Conservation (phyloP, 2,797 vertebrate genomes). For the Tragelaphus eurycerus region DNA sequence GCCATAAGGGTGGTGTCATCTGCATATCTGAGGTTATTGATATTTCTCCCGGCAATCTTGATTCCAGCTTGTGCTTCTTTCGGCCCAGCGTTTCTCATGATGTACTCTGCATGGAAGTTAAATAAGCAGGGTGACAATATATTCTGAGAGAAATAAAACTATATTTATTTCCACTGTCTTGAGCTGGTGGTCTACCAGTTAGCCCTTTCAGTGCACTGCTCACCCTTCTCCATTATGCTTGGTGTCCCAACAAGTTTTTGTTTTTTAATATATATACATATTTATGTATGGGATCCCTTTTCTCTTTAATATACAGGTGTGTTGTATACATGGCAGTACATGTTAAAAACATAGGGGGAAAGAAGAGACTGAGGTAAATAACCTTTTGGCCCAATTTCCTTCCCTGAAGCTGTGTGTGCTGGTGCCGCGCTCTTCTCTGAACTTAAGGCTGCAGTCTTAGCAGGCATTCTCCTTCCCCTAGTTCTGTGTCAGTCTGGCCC, state of each 20-base stretch:
- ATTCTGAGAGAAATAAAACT: background rate
- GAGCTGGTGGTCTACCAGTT: background rate
- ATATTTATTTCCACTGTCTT: background rate
- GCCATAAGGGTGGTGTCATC: too few relatives aligned
- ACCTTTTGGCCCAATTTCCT: background rate
- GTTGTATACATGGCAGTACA: background rate
- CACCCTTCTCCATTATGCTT: background rate
- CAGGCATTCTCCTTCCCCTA: background rate
- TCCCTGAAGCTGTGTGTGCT: background rate
- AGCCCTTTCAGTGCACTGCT: background rate
- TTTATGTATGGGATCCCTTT: background rate
- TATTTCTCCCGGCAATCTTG: too few relatives aligned
- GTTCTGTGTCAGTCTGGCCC: background rate
- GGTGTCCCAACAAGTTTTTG: background rate
- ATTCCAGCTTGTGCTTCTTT: too few relatives aligned
- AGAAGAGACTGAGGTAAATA: background rate
- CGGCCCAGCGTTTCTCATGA: too few relatives aligned
- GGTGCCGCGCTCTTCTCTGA: background rate
- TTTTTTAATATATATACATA: background rate
- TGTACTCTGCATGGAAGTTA: too few relatives aligned
- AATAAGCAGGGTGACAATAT: too few relatives aligned
- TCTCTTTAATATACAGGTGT: background rate
- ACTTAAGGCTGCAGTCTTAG: accelerated
- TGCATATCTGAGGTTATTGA: too few relatives aligned
- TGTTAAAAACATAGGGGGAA: background rate